Conservation (phyloP, 2,113 vertebrate species). For the Puma concolor region DNA sequence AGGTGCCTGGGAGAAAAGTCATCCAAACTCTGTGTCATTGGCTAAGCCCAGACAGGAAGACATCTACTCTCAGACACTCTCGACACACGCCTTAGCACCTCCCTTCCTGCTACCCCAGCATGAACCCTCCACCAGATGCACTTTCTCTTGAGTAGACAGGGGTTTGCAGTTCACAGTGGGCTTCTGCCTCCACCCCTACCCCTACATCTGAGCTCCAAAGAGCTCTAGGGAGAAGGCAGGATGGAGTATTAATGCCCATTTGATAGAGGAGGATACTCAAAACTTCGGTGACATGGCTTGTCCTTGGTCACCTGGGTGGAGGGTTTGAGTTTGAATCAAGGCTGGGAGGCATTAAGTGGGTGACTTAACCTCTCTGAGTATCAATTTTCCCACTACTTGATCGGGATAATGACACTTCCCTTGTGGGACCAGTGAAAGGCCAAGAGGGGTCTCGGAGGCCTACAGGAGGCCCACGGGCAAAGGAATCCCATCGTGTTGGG, state of each 20-base stretch:
- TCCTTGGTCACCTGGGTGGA: neutral
- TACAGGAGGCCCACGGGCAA: neutral
- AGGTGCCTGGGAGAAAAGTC: neutral
- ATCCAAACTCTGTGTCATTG: neutral
- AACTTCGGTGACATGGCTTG: neutral
- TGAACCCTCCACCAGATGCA: fast-evolving
- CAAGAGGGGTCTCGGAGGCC: neutral
- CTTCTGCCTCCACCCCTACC: neutral
- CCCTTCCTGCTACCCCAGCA: neutral
- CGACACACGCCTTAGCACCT: too few species aligned
- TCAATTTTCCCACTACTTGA: neutral
- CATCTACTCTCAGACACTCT: neutral
- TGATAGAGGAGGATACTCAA: neutral
- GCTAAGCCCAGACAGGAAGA: neutral
- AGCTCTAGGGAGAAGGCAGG: neutral
- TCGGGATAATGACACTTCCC: neutral
- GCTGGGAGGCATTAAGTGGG: neutral
- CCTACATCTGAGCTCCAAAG: neutral
- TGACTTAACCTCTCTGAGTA: neutral
- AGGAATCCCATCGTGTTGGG: neutral
- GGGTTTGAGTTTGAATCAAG: neutral
- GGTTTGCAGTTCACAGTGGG: neutral
- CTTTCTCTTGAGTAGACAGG: neutral
- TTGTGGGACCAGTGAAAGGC: neutral
- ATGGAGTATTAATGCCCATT: neutral